Evolutionary conservation across 2,113 vertebrate species (phyloP).

Genomic region (Lampris megalopsis): DNA sequence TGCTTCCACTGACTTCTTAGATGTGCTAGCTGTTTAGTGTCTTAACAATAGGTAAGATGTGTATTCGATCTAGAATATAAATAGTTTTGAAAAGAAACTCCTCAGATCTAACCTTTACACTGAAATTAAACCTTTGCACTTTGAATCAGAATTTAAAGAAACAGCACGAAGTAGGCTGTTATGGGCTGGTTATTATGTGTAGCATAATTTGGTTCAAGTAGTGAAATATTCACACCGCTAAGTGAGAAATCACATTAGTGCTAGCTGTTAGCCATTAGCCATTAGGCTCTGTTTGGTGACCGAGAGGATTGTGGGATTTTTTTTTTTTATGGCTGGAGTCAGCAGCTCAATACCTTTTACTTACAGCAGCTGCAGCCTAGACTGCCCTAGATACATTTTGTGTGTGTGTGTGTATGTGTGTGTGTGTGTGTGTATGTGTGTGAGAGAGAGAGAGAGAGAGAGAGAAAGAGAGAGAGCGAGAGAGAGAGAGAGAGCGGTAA

Average conservation of each 20-base stretch:
- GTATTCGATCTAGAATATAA: too few relatives aligned
- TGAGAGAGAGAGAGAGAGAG: too few relatives aligned
- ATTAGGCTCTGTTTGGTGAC: conserved; percentile 73
- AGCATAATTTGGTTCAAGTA: conserved; percentile 56
- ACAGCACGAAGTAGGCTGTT: conserved; percentile 31
- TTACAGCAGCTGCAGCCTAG: conserved; percentile 76
- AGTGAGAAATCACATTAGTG: conserved; percentile 79
- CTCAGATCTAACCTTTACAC: conserved; percentile 20
- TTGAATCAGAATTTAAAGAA: conserved; percentile 7
- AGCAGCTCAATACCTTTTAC: conserved; percentile 83
- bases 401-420: conserved; percentile 44
- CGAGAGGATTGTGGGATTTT: conserved; percentile 77
- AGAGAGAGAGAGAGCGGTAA: too few relatives aligned
- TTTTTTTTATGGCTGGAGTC: conserved; percentile 71
- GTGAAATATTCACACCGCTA: conserved; percentile 70
- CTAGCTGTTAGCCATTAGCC: conserved; percentile 75
- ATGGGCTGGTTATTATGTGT: conserved; percentile 27
- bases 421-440: conserved; percentile 26
- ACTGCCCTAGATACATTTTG: conserved; percentile 74
- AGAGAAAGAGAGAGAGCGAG: too few relatives aligned
- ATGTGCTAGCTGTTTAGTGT: conserved; percentile 16
- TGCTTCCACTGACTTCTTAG: conserved; percentile 40
- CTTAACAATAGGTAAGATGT: neutral
- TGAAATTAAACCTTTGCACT: neutral
- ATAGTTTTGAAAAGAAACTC: conserved; percentile 16